Conservation (phyloP, 2,888 invertebrate species). For the Gnatocerus cornutus region DNA sequence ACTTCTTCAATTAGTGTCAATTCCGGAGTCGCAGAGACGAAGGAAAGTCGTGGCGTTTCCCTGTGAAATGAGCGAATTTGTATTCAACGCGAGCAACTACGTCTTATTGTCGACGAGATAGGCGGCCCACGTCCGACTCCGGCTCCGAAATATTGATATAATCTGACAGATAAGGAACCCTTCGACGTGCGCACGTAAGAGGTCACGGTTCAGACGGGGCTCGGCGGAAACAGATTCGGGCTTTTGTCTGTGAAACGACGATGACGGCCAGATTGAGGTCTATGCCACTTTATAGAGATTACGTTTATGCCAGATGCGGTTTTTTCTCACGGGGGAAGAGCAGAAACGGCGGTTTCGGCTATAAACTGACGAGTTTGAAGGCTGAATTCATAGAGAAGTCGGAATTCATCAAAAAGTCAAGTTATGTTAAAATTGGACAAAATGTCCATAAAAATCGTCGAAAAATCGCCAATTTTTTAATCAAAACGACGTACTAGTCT, state of each 20-base stretch:
- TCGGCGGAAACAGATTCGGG: conserved; percentile 32
- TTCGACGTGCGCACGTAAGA: conserved; percentile 47
- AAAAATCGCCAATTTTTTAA: too few relatives aligned
- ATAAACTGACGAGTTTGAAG: too few relatives aligned
- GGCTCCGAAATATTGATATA: conserved; percentile 68
- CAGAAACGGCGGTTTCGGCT: too few relatives aligned
- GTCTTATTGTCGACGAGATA: conserved; percentile 65
- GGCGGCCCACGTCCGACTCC: conserved; percentile 66
- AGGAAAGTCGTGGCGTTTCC: conserved; percentile 59
- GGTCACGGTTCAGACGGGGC: conserved; percentile 36
- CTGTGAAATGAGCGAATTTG: conserved; percentile 68
- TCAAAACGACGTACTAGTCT: too few relatives aligned
- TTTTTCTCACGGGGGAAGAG: background rate
- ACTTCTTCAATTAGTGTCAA: conserved; percentile 48
- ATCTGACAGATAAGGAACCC: conserved; percentile 67
- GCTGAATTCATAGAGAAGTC: too few relatives aligned
- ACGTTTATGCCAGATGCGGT: background rate
- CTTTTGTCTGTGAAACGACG: conserved; percentile 22
- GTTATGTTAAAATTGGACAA: too few relatives aligned
- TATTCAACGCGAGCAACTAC: conserved; percentile 65
- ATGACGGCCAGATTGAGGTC: background rate
- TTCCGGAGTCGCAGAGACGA: conserved; percentile 7
- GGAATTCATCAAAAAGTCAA: too few relatives aligned
- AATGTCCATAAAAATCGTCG: too few relatives aligned
- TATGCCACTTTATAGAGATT: conserved; percentile 1